phyloP scores from a whole-genome alignment of 2,797 vertebrate species.

The Anabacerthia variegaticeps region DNA sequence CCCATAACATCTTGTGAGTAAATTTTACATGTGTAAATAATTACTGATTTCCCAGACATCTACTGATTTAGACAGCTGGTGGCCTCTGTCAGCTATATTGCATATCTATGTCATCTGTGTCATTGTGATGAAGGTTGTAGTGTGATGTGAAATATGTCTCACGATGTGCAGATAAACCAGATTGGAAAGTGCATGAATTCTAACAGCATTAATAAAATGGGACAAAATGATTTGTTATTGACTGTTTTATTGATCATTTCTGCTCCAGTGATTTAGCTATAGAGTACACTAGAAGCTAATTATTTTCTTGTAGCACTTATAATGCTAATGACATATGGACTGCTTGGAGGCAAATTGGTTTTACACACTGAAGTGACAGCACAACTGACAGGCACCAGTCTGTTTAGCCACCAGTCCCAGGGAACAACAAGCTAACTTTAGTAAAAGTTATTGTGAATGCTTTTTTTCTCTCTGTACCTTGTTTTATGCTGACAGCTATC shows the following conservation, averaged over 20 bases:
- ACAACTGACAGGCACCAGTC: neutral
- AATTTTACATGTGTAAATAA: neutral
- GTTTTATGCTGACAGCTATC: neutral
- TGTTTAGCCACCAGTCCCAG: neutral
- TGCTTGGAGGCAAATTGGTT: slow-evolving; percentile 20
- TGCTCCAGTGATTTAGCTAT: slow-evolving; percentile 26
- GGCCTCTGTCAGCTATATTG: neutral
- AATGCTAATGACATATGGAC: slow-evolving; percentile 35
- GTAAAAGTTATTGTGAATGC: neutral
- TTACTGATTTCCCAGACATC: neutral
- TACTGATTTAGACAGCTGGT: neutral
- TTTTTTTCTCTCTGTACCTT: neutral
- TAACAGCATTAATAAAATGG: neutral
- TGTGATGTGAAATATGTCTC: neutral
- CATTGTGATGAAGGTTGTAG: neutral
- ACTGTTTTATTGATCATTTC: slow-evolving; percentile 36
- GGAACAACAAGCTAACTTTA: neutral
- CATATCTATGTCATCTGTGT: neutral
- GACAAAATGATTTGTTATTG: neutral
- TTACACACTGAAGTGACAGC: neutral
- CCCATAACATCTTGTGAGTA: neutral
- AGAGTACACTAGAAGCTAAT: slow-evolving; percentile 33
- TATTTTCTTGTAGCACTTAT: slow-evolving; percentile 43
- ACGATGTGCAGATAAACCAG: neutral
- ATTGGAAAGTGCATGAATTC: neutral